Conservation (phyloP, 2,888 invertebrate species). For the Tuta absoluta region DNA sequence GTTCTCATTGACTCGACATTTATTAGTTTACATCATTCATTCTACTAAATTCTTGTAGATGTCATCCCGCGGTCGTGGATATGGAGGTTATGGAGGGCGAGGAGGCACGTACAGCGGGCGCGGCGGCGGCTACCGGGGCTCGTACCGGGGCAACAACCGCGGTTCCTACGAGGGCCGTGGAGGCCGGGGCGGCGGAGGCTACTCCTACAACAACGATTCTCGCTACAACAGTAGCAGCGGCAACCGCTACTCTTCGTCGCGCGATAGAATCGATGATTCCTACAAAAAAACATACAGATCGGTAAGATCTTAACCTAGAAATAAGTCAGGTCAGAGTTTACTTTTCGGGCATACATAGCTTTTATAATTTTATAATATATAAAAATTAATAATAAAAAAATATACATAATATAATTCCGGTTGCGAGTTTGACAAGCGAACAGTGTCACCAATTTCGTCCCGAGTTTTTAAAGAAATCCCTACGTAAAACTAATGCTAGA, state of each 20-base stretch:
- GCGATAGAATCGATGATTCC: constrained; percentile 72
- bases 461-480: no score
- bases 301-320: constrained; percentile 48
- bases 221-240: constrained; percentile 65
- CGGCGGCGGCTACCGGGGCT: constrained; percentile 64
- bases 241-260: constrained; percentile 62
- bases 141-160: constrained; percentile 65
- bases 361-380: no score
- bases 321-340: no score
- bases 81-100: constrained; percentile 57
- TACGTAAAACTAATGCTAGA: no score
- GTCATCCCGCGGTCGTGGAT: constrained; percentile 75
- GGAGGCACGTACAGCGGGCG: constrained; percentile 65
- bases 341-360: no score
- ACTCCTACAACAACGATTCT: constrained; percentile 67
- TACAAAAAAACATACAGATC: constrained; percentile 76
- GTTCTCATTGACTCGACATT: no score
- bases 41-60: constrained; percentile 47
- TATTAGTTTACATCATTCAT: not conserved
- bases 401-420: no score
- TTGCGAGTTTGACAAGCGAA: no score
- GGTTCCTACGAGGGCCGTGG: constrained; percentile 70
- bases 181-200: constrained; percentile 62
- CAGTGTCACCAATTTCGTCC: no score
- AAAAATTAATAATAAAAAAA: no score